Evolutionary conservation across 2,797 vertebrate species (phyloP), one percentile per base, ranked within the genome.

Genomic region (Coilia nasus): DNA sequence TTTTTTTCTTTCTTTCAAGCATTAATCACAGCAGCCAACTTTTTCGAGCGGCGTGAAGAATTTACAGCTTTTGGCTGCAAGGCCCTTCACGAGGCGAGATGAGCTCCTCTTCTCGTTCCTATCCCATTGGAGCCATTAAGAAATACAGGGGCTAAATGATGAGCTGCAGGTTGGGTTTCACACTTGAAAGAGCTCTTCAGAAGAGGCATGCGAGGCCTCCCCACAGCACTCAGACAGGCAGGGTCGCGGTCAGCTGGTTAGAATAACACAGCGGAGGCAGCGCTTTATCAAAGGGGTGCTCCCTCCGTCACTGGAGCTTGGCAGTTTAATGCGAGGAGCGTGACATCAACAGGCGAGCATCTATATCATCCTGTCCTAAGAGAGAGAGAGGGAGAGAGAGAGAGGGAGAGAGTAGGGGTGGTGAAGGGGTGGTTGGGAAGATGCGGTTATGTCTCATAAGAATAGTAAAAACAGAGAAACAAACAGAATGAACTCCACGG

Each of bases 181-280:
- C 35, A 78, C 71, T 44, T 78, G 35, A 59, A 21, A 59, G 57
- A 59, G 57, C 57, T 59, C 50, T 54, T 54, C 50, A 54, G 50
- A 14, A 54, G 50, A 10, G 50, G 50, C 50, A 2, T 14, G 50
- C 50, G 50, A 54, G 50, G 50, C 50, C 50, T 54, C 50, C 57
- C 57, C 57, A 5, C 57, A 17, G 35, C 19, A 31, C 6, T 41
- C 71, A 78, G 71, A 78, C 71, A 44, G 7, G 71, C 35, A 31
- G 41, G 35, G 31, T 19, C 17, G 35, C 71, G 71, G 71, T 78
- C 71, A 78, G 71, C 71, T 78, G 71, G 71, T 78, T 78, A 78
- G 31, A 78, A 78, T 44, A 78, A 78, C 71, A 78, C 35, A 44
- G 31, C 9, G 35, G 35, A 78, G 41, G 71, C 35, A 78, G 71